Evolutionary conservation across 2,797 vertebrate species (phyloP), one percentile per base, ranked within the genome.

Genomic region (Percopsis omiscomaycus): DNA sequence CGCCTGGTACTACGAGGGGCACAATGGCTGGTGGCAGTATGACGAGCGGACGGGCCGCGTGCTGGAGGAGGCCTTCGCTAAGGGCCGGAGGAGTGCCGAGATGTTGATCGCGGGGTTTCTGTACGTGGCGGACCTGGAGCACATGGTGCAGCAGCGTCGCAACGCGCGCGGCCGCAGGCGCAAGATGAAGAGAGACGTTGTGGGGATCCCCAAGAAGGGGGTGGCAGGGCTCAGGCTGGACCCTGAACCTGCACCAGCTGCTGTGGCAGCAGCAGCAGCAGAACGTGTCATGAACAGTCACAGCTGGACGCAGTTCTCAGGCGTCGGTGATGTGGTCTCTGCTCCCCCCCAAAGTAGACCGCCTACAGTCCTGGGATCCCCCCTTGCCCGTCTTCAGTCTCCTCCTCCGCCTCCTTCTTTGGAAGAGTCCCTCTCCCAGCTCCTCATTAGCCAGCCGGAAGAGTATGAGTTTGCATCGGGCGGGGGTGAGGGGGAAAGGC

Each of bases 21-120:
- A 95, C 79, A 98, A 98, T n/a, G 97, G 97, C 66, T 99, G 97
- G 97, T 99, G 97, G 97, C 97, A 98, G 82, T 99, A 98, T 15
- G 97, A 98, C 44, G 97, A 98, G 83, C 93, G 97, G 66, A 96
- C 96, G 69, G 98, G 92, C 85, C 91, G 92, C 44, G 96, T 98
- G 88, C 90, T 99, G 80, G 97, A 98, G 89, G 96, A 98, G 68
- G 96, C 97, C 29, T 96, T 95, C 62, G 82, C 92, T 66, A 96
- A 96, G 85, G 96, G 94, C 78, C 96, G 93, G 90, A 98, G 96
- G 88, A 97, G 92, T 84, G 94, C 95, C 0, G 96, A 99, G 90
- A 98, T 99, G 97, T 90, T 99, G 53, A 98, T 99, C 8, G 96
- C 96, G 0, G 96, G 97, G 1, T 98, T 97, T 89, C 91, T 99